Base-by-base conservation (phyloP, 2,888 invertebrate species). In the Drosophila longiperda region DNA sequence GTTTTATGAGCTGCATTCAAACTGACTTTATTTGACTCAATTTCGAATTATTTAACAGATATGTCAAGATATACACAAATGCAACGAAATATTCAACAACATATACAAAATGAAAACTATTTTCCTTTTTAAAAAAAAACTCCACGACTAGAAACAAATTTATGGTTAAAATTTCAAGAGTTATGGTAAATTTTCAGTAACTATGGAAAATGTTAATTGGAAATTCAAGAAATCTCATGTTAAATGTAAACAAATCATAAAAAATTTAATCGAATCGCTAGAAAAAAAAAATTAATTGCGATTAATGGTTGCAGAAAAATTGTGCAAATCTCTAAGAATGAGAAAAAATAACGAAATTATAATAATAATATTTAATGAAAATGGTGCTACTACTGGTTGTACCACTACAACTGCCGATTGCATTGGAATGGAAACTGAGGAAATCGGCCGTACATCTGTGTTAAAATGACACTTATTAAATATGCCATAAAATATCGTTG, bases 111-210 rank as follows among this genome's bases (percentile, higher is more conserved):
- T 69, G 53, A 78, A 83, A 88, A 79, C 77, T 75, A 57, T 68
- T 79, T 87, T 75, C 86, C 83, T 75, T 77, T 78, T 79, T 68
- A n/a, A 64, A 78, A 73, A 64, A 78, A 73, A 75, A 72, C 82
- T 66, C 72, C 87, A 79, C 85, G 81, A 85, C 85, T 72, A 66
- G 83, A 87, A 85, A 83, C 84, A 87, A 82, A 75, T 78, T 54
- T 78, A 74, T 78, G 54, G 40, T 72, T 79, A 1, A 86, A 88
- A 85, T 81, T 45, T 85, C 20, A 42, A 70, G 75, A 68, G 75
- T 66, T 52, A 67, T 26, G 55, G 40, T 62, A 75, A 85, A 86
- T 75, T 79, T 61, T 12, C 15, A 71, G 88, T 87, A n/a, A 11
- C 63, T 64, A 40, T 23, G 58, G 57, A 45, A 77, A 69, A 54